phyloP scores from a whole-genome alignment of 1,140 invertebrate genomes.

The Aphaenogaster rudis region DNA sequence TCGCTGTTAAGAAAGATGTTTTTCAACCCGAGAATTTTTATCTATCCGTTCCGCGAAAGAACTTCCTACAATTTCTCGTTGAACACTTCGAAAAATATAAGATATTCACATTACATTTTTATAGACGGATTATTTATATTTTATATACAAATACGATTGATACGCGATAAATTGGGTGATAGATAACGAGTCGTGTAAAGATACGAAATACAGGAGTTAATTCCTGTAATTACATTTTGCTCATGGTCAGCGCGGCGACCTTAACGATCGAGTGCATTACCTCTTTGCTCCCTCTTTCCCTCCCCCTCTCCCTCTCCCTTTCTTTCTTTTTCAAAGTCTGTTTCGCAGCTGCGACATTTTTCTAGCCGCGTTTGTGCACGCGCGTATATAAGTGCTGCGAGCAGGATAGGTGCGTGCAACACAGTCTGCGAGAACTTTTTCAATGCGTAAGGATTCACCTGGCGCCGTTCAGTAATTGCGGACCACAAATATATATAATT shows the following conservation, averaged over 20 bases:
- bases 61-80: not conserved
- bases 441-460: conserved; percentile 70
- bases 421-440: conserved; percentile 71
- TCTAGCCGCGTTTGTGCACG: conserved; percentile 65
- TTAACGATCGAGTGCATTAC: conserved; percentile 9
- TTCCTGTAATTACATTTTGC: conserved; percentile 34
- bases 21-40: not conserved
- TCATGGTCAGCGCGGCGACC: not conserved
- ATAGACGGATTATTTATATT: not conserved
- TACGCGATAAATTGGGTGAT: not conserved
- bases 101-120: not conserved
- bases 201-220: not conserved
- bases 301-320: not conserved
- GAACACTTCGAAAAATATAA: not conserved
- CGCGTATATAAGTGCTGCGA: conserved; percentile 6
- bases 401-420: conserved; percentile 9
- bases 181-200: not conserved
- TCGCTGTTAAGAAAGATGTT: not conserved
- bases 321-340: conserved; percentile 17
- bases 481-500: conserved; percentile 22
- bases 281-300: not conserved
- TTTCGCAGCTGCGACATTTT: conserved; percentile 80
- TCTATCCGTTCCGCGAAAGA: not conserved
- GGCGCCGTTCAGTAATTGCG: conserved; percentile 67
- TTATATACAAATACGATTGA: not conserved